A percentile compares a stretch with the other conserved stretches of the same genome.
Evolutionary conservation across 2,113 vertebrate genomes (phyloP).

Genomic region (Tyrannus savana): DNA sequence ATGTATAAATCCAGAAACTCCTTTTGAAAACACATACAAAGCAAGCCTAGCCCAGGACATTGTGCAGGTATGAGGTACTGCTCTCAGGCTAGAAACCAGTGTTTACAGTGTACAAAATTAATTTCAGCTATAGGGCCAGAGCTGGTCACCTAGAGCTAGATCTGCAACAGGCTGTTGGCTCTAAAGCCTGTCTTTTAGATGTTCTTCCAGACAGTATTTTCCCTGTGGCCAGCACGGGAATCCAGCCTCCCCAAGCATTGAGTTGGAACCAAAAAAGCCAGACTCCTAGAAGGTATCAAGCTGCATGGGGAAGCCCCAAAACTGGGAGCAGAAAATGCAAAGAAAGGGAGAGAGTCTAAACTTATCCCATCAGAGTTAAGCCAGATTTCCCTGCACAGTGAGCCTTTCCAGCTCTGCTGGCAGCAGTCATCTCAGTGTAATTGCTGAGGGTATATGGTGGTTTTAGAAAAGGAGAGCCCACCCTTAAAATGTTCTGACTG

Average conservation of each 20-base stretch:
- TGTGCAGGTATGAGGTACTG: background rate
- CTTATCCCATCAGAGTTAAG: background rate
- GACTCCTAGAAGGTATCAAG: background rate
- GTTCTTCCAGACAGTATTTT: background rate
- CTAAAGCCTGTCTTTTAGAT: background rate
- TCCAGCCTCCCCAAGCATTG: background rate
- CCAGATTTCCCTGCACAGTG: background rate
- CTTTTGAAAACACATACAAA: background rate
- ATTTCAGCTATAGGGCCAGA: background rate
- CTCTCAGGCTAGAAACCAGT: background rate
- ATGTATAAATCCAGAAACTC: background rate
- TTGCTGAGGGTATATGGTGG: slow-evolving; percentile 35
- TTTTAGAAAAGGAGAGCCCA: slow-evolving; percentile 34
- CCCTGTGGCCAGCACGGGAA: background rate
- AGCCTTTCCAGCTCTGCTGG: slow-evolving; percentile 4
- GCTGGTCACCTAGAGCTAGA: background rate
- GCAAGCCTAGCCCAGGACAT: background rate
- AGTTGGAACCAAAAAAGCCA: background rate
- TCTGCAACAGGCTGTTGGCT: background rate
- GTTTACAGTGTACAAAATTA: background rate
- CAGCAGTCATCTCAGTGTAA: slow-evolving; percentile 11
- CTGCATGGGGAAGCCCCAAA: background rate
- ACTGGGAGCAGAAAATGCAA: background rate
- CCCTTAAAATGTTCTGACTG: slow-evolving; percentile 26
- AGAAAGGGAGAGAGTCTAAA: background rate